Evolutionary conservation across 2,888 invertebrate genomes (phyloP), one percentile per base, ranked within the genome.

Genomic region (Mesorhabditis spiculigera): DNA sequence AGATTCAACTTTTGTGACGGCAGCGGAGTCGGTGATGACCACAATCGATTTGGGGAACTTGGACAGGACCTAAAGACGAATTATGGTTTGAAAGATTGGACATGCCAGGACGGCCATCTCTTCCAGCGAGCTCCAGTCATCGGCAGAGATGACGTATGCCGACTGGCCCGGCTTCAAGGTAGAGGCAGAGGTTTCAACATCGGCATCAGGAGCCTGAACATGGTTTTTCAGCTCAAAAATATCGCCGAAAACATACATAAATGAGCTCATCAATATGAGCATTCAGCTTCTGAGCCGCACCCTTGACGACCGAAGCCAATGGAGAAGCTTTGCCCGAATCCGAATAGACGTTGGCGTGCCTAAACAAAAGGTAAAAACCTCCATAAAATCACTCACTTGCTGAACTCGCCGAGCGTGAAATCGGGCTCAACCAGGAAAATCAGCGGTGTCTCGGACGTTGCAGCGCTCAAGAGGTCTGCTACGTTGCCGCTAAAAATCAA

Each of bases 351-450:
- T 70, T 69, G 28, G 72, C 74, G 63, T 73, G 74, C 45, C 71
- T 70, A 5, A 75, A 78, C 65, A 76, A 78, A 70, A 75, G 76
- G 66, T 16, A 16, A 44, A 65, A 28, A 62, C 63, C 63, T 42
- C 6, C 44, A 67, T 44, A 70, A 61, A 65, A 13, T 6, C 10
- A 66, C 44, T 58, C 16, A 43, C 65, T 45, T 50, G 43, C n/a
- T 45, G n/a, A 41, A 61, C 45, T 43, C 44, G 72, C 76, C 79
- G 58, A 79, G 73, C 42, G 75, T 76, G 73, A 79, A 79, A 69
- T 79, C 77, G 28, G 78, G 78, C 67, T 77, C 74, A 41, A 75
- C 75, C 44, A 79, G 71, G 67, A 79, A 75, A 10, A 79, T 75
- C 43, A 79, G 65, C 6, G 79, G 79, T 63, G 73, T 63, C n/a